Evolutionary conservation across 2,797 vertebrate species (phyloP), one percentile per base, ranked within the genome.

Genomic region (Chiroxiphia lanceolata): DNA sequence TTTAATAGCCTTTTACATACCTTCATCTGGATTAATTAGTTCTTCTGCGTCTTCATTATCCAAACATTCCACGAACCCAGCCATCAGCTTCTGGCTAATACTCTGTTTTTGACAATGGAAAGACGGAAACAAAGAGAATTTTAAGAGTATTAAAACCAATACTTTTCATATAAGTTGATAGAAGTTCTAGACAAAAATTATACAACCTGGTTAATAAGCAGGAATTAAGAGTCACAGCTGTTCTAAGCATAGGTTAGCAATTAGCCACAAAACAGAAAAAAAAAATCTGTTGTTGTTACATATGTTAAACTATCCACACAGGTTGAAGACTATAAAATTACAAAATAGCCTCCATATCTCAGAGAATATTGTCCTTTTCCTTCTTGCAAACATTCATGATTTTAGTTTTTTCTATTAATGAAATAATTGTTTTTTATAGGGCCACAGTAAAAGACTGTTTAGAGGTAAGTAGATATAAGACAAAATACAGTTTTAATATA

Each of bases 61-160:
- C 97, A 99, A 97, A 97, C 99, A 99, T 93, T 99, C 99, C 89
- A 99, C 99, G 96, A 99, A 99, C 26, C 99, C 99, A 78, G 99
- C 98, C 99, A 99, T 99, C 77, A 99, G 97, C 95, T 99, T 99
- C 85, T 99, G 98, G 96, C 99, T 99, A 90, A 99, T 96, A 95
- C 95, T 96, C 99, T 99, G 91, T 48, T 92, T 57, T 90, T 45
- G 93, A 42, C 82, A 71, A 85, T 5, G 12, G 65, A 96, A 93
- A 31, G 45, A 90, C 10, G 34, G 25, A 92, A 95, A 81, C 18
- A 0, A 96, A 64, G 50, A 95, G 18, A 42, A 69, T 69, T 93
- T 79, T 48, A 90, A 79, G 51, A 78, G 5, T 33, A 78, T 31
- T 68, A 61, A 79, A 94, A 53, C 4, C 15, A 93, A 9, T 21